Evolutionary conservation across 2,797 vertebrate genomes (phyloP).

Genomic region (Monodelphis domestica): DNA sequence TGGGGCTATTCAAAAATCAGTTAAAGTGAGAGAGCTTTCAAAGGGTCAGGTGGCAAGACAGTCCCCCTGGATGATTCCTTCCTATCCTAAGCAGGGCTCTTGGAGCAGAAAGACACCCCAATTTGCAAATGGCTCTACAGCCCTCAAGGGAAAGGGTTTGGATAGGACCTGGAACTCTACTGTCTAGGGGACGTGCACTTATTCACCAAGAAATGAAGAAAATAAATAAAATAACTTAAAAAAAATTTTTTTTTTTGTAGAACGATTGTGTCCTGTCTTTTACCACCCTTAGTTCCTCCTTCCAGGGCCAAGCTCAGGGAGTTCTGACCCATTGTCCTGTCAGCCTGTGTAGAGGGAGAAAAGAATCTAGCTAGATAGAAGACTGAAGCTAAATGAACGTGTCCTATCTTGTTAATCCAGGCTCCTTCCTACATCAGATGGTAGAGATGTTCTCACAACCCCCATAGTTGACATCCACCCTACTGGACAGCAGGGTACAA

Average conservation of each 20-base stretch:
- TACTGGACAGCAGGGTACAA: not conserved
- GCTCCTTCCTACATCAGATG: not conserved
- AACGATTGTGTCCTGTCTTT: slow-evolving; percentile 6
- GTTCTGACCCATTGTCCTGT: slow-evolving; percentile 36
- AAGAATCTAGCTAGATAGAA: not conserved
- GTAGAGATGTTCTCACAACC: not conserved
- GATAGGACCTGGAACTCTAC: slow-evolving; percentile 10
- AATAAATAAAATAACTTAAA: not conserved
- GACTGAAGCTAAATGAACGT: not conserved
- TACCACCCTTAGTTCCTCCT: not conserved
- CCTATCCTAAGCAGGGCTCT: slow-evolving; percentile 60
- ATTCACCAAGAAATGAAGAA: not conserved
- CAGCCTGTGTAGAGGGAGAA: not conserved
- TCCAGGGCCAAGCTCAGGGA: not conserved
- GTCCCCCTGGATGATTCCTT: slow-evolving; percentile 52
- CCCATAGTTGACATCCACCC: not conserved
- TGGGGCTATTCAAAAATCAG: slow-evolving; percentile 46
- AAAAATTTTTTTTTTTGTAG: not conserved
- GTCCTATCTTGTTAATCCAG: not conserved
- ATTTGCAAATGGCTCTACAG: not conserved
- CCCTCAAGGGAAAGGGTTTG: slow-evolving; percentile 11
- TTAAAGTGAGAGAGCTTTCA: slow-evolving; percentile 15
- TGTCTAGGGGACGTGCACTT: not conserved
- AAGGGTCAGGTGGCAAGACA: slow-evolving; percentile 53
- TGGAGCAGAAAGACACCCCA: slow-evolving; percentile 51